These are phyloP conservation scores for Xestia xanthographa DNA, from an alignment of 2,888 invertebrate species.

Conservation along the genomic window DNA sequence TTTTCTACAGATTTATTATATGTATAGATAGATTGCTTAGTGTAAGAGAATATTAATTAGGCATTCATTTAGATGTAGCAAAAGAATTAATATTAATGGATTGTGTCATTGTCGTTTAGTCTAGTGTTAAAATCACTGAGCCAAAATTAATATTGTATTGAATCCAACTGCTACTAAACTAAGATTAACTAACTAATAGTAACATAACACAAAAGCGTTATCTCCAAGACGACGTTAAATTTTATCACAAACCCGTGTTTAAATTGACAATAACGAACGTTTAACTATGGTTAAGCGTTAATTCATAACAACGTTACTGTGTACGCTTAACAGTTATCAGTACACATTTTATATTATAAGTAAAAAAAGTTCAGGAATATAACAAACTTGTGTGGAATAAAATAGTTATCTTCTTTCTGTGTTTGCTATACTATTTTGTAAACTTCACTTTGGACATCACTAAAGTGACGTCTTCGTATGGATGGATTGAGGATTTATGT, in stretches of 20 bases:
- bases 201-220: conserved; percentile 31
- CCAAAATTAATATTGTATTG: not conserved
- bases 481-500: too few relatives aligned
- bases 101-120: too few relatives aligned
- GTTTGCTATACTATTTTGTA: not conserved
- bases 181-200: conserved; percentile 5
- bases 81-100: too few relatives aligned
- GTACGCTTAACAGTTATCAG: conserved; percentile 33
- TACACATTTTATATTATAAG: not conserved
- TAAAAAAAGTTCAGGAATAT: not conserved
- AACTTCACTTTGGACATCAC: not conserved
- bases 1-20: too few relatives aligned
- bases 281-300: conserved; percentile 44
- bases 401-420: not conserved
- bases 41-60: too few relatives aligned
- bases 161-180: conserved; percentile 17
- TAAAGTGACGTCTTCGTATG: too few relatives aligned
- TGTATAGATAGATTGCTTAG: too few relatives aligned
- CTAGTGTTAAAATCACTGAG: not conserved
- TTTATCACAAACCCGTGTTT: conserved; percentile 43
- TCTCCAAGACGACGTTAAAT: conserved; percentile 39
- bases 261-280: conserved; percentile 37
- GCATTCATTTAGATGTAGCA: too few relatives aligned
- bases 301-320: conserved; percentile 26
- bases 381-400: not conserved